phyloP scores from a whole-genome alignment of 2,888 invertebrate species.

The Drosophila austrosaltans region DNA sequence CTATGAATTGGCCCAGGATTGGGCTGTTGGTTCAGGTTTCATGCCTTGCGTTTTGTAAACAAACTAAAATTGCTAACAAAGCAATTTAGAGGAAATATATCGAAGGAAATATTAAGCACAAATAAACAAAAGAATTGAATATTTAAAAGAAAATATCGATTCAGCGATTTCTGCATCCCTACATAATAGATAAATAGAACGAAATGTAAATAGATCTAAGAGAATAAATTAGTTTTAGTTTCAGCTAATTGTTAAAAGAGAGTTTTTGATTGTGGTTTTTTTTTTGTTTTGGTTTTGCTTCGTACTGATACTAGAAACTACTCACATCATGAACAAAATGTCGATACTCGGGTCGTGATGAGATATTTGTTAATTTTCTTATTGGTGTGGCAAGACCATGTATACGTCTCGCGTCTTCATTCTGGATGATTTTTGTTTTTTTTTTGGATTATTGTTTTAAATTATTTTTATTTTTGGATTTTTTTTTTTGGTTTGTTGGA shows the following conservation, averaged over 20 bases:
- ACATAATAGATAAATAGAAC: constrained; percentile 17
- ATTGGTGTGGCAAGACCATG: constrained; percentile 84
- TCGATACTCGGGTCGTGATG: constrained; percentile 84
- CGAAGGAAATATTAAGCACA: not conserved
- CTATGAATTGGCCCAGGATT: too few relatives aligned
- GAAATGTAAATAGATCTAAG: constrained; percentile 23
- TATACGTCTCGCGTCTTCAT: constrained; percentile 84
- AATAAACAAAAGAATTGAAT: not conserved
- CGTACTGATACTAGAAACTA: constrained; percentile 78
- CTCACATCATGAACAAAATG: constrained; percentile 84
- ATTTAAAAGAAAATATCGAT: not conserved
- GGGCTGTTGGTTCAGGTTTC: too few relatives aligned
- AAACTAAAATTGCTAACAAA: too few relatives aligned
- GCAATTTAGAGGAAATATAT: too few relatives aligned
- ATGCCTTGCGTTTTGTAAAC: too few relatives aligned
- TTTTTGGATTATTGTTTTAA: constrained; percentile 50
- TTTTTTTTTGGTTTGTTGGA: constrained; percentile 46
- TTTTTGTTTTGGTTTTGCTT: constrained; percentile 42
- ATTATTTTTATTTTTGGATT: constrained; percentile 30
- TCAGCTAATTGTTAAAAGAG: constrained; percentile 50
- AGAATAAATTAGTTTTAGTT: constrained; percentile 27
- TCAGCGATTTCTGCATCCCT: not conserved
- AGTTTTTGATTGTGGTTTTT: constrained; percentile 24
- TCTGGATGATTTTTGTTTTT: constrained; percentile 82
- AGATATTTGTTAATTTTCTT: constrained; percentile 84